Evolutionary conservation across 2,113 vertebrate species (phyloP).

Genomic region (Podiceps cristatus): DNA sequence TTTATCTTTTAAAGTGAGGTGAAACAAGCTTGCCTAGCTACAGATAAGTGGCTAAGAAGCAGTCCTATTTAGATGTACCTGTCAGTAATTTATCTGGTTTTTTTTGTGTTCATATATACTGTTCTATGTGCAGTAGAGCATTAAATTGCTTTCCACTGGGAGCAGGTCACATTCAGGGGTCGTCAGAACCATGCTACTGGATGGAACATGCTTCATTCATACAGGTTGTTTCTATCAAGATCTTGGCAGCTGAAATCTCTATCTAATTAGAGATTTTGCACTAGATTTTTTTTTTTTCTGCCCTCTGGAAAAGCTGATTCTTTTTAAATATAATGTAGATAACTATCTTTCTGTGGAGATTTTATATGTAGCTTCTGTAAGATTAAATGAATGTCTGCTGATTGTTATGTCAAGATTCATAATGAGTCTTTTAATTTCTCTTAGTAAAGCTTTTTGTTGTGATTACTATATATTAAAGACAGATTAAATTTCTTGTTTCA

Average conservation of each 20-base stretch:
- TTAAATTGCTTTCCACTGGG: constrained; percentile 90
- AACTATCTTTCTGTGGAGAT: neutral
- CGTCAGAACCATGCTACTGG: constrained; percentile 59
- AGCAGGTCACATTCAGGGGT: constrained; percentile 78
- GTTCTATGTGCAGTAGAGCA: constrained; percentile 78
- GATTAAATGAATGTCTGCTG: neutral
- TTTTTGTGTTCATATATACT: constrained; percentile 81
- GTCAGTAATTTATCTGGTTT: constrained; percentile 84
- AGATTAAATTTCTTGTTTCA: neutral
- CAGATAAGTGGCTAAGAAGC: constrained; percentile 75
- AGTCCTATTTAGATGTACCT: constrained; percentile 71
- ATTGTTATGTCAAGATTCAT: neutral
- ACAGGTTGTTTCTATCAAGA: constrained; percentile 61
- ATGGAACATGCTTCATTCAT: constrained; percentile 24
- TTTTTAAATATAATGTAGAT: neutral
- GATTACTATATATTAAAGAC: neutral
- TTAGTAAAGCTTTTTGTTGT: neutral
- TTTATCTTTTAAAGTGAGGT: constrained; percentile 76
- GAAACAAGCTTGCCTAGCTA: constrained; percentile 71
- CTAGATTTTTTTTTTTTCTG: neutral
- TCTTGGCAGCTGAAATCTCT: constrained; percentile 65
- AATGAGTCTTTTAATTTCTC: neutral
- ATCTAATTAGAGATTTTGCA: constrained; percentile 70
- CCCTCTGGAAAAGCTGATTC: neutral
- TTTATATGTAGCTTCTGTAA: neutral